Conservation (phyloP, 1,140 invertebrate genomes). For the Drosophila tristis region DNA sequence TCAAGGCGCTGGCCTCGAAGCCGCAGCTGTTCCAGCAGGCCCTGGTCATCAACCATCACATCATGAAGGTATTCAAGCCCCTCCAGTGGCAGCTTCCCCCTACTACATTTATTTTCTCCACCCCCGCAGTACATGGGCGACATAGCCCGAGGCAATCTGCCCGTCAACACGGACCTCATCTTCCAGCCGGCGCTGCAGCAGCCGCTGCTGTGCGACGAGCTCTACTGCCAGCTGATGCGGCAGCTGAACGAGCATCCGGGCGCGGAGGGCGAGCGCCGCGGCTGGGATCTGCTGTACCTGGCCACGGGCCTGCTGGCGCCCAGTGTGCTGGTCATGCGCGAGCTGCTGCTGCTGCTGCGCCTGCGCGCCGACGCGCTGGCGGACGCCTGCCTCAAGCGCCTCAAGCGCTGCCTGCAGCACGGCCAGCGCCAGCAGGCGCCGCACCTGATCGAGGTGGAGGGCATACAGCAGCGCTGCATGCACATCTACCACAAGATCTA, state of each 20-base stretch:
- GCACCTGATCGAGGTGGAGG: slow-evolving; percentile 97
- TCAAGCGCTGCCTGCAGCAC: slow-evolving; percentile 91
- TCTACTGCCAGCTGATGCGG: slow-evolving; percentile 97
- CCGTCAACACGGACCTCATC: slow-evolving; percentile 92
- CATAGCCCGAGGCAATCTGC: slow-evolving; percentile 90
- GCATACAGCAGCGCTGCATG: slow-evolving; percentile 96
- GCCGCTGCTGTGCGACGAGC: slow-evolving; percentile 93
- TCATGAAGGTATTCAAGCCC: slow-evolving; percentile 87
- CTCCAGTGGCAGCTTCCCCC: neutral
- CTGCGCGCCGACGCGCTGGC: slow-evolving; percentile 91
- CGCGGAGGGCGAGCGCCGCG: slow-evolving; percentile 93
- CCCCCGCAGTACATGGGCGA: slow-evolving; percentile 93
- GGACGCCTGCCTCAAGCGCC: slow-evolving; percentile 91
- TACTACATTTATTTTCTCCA: neutral
- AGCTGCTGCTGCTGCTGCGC: slow-evolving; percentile 90
- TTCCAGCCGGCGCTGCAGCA: slow-evolving; percentile 92
- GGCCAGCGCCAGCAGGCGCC: slow-evolving; percentile 95
- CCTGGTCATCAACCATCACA: slow-evolving; percentile 90
- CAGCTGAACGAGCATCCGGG: slow-evolving; percentile 95
- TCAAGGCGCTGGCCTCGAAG: slow-evolving; percentile 92
- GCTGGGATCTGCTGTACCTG: slow-evolving; percentile 97
- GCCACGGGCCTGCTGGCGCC: slow-evolving; percentile 94
- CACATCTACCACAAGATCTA: slow-evolving; percentile 97
- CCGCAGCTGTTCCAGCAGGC: slow-evolving; percentile 91
- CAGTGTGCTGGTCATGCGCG: slow-evolving; percentile 86